Conservation (phyloP, 2,888 invertebrate genomes). For the Muschampia staudingeri region DNA sequence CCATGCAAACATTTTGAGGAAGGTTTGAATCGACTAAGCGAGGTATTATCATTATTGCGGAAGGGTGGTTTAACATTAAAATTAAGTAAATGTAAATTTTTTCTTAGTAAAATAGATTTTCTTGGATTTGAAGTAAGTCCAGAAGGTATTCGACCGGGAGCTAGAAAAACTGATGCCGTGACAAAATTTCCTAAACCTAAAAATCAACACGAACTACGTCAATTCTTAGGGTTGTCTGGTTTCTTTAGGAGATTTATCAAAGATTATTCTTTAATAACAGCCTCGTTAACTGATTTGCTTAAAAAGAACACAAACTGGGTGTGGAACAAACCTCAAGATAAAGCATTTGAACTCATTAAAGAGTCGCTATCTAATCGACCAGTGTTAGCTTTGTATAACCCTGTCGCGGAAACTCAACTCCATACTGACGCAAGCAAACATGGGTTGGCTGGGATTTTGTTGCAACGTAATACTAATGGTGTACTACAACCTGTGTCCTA, state of each 20-base stretch:
- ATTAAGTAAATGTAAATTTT: conserved; percentile 58
- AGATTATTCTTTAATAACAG: conserved; percentile 26
- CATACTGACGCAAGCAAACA: conserved; percentile 9
- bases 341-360: neutral
- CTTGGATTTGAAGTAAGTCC: conserved; percentile 55
- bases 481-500: conserved; percentile 29
- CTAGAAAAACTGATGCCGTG: conserved; percentile 57
- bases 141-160: conserved; percentile 60
- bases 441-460: neutral
- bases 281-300: conserved; percentile 58
- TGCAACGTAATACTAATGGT: neutral
- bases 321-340: conserved; percentile 32
- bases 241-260: conserved; percentile 46
- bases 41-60: neutral
- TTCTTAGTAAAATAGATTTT: conserved; percentile 48
- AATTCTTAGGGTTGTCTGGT: conserved; percentile 60
- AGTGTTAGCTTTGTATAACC: neutral
- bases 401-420: neutral
- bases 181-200: conserved; percentile 50
- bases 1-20: too few relatives aligned
- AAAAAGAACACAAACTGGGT: conserved; percentile 45
- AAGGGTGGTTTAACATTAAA: neutral
- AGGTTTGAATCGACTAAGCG: neutral
- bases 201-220: conserved; percentile 55
- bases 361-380: neutral